A percentile compares a stretch with the other conserved stretches of the same genome.
phyloP scores from a whole-genome alignment of 2,113 vertebrate genomes.

The Hipposideros armiger region DNA sequence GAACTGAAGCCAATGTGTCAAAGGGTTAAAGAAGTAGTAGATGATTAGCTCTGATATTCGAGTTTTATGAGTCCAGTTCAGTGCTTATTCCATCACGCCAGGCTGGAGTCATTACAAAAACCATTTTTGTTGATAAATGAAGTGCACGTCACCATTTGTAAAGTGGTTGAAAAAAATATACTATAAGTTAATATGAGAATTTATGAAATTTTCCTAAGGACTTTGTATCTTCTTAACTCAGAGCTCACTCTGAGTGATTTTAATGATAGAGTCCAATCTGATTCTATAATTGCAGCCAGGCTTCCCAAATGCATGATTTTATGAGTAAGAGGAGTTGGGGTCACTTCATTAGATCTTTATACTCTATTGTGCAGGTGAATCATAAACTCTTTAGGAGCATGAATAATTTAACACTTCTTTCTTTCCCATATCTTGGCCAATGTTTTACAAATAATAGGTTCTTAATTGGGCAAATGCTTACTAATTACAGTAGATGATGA shows the following conservation, averaged over 20 bases:
- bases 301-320: not conserved
- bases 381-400: not conserved
- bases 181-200: not conserved
- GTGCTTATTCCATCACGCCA: not conserved
- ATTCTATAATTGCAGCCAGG: not conserved
- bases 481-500: not conserved
- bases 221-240: not conserved
- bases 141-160: not conserved
- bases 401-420: not conserved
- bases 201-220: not conserved
- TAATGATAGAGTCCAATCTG: not conserved
- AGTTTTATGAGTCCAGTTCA: not conserved
- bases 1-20: not conserved
- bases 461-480: not conserved
- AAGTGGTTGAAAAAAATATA: not conserved
- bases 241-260: not conserved
- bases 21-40: not conserved
- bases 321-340: not conserved
- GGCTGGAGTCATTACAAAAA: not conserved
- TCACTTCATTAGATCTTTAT: not conserved
- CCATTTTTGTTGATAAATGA: not conserved
- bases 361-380: not conserved
- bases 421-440: not conserved
- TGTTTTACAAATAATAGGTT: not conserved
- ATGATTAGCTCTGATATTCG: not conserved